Base-by-base conservation (phyloP, 2,888 invertebrate genomes). In the Subacronicta megacephala region DNA sequence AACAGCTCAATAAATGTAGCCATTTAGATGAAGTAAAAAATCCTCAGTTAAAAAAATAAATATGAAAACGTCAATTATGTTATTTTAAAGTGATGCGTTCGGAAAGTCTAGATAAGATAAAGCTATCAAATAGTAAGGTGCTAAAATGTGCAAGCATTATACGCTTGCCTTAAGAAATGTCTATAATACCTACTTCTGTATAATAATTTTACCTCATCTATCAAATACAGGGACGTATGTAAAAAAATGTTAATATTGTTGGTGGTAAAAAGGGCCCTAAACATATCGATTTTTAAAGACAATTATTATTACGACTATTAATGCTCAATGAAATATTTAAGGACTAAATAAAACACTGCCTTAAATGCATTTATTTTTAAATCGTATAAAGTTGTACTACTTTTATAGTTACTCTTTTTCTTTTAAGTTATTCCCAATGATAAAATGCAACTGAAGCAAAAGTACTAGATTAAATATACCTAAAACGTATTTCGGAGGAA, bases 291-390 rank as follows among this genome's bases (percentile, higher is more conserved):
- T 31, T 35, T 13, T 16, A 33, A 44, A 23, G 31, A 52, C 31
- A 41, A 56, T 5, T 41, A 46, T 35, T 33, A 4, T 46, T 33
- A 52, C 29, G 12, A 53, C 15, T 31, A 42, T 1, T 42, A 31
- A 38, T 46, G 56, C 57, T 61, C 55, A 56, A 56, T 49, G 18
- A 60, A 46, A 49, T 68, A 68, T 38, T 50, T 68, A 61, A 47
- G 51, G 20, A 65, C 62, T 41, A 47, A 55, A 5, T 41, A 47
- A 55, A 5, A 53, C 41, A 75, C 64, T 75, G 71, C 65, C 75
- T 61, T 62, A 7, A 55, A 62, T 64, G 75, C 75, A 75, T 75
- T 75, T 75, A 75, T 75, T 71, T 62, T 67, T 59, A 47, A 36
- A 42, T 68, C 55, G 29, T 53, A 13, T 49, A 52, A 43, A 59